Conservation (phyloP, 2,888 invertebrate genomes). For the Scaptodrosophila latifasciaeformis region DNA sequence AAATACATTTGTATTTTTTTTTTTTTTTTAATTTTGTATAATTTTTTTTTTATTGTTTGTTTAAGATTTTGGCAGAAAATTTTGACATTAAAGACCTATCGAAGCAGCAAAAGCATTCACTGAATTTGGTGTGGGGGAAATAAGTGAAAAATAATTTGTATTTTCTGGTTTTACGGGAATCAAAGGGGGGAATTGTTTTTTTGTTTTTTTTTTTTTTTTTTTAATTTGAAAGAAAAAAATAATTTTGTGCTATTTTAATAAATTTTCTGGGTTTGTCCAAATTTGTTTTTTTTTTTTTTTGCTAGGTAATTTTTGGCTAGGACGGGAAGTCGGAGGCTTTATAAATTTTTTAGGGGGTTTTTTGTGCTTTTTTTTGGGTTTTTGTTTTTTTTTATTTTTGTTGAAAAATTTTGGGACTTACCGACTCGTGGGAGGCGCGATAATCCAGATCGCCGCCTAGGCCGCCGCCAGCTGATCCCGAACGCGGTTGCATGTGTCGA, state of each 20-base stretch:
- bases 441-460: constrained; percentile 83
- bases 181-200: background rate
- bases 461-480: constrained; percentile 77
- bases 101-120: constrained; percentile 62
- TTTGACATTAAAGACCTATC: constrained; percentile 54
- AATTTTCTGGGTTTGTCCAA: too few relatives aligned
- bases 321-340: background rate
- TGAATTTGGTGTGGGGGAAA: constrained; percentile 39
- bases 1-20: too few relatives aligned
- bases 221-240: background rate
- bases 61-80: constrained; percentile 23
- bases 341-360: background rate
- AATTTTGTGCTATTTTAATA: background rate
- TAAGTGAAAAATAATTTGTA: too few relatives aligned
- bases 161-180: constrained; percentile 9
- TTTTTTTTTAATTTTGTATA: constrained; percentile 6
- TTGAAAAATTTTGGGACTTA: constrained; percentile 78
- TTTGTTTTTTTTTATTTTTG: background rate
- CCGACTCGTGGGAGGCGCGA: constrained; percentile 88
- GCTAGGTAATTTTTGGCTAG: background rate
- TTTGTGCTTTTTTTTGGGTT: too few relatives aligned
- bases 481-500: constrained; percentile 77
- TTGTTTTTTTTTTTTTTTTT: background rate
- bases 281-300: constrained; percentile 3
- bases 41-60: too few relatives aligned